Conservation (phyloP, 2,797 vertebrate species). For the Perodicticus potto region DNA sequence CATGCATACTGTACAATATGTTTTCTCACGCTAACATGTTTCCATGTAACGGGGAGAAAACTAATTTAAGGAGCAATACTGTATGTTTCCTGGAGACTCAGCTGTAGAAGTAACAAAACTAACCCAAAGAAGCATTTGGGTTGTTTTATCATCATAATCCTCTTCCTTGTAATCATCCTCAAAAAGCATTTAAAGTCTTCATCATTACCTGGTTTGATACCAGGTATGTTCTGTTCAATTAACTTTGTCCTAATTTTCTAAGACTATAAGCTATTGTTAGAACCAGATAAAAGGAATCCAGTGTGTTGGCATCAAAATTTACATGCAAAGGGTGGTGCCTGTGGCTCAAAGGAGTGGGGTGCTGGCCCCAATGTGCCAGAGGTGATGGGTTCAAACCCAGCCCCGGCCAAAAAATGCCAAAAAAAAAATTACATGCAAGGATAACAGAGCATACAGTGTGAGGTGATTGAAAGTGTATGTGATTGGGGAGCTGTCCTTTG, state of each 20-base stretch:
- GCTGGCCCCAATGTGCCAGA: no score
- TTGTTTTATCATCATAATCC: background rate
- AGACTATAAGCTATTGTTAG: background rate
- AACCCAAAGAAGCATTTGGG: background rate
- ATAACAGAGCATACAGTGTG: background rate
- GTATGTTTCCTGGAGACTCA: constrained; percentile 37
- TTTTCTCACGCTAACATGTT: constrained; percentile 65
- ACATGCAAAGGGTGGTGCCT: background rate
- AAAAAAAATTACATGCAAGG: background rate
- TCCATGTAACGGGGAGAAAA: constrained; percentile 36
- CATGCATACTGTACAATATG: constrained; percentile 75
- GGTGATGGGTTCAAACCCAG: no score
- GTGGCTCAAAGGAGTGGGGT: no score
- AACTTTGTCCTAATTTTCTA: constrained; percentile 38
- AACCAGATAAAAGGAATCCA: background rate
- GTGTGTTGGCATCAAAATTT: background rate
- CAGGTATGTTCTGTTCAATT: constrained; percentile 7
- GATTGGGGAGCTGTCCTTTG: background rate
- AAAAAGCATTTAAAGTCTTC: constrained; percentile 40
- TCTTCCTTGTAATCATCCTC: background rate
- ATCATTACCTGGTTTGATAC: constrained; percentile 19
- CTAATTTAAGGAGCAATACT: constrained; percentile 59
- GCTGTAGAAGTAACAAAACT: background rate
- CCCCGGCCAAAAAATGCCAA: no score
- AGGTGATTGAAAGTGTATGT: background rate